Evolutionary conservation across 1,140 invertebrate species (phyloP).

Genomic region (Aphelenchoides avenae): DNA sequence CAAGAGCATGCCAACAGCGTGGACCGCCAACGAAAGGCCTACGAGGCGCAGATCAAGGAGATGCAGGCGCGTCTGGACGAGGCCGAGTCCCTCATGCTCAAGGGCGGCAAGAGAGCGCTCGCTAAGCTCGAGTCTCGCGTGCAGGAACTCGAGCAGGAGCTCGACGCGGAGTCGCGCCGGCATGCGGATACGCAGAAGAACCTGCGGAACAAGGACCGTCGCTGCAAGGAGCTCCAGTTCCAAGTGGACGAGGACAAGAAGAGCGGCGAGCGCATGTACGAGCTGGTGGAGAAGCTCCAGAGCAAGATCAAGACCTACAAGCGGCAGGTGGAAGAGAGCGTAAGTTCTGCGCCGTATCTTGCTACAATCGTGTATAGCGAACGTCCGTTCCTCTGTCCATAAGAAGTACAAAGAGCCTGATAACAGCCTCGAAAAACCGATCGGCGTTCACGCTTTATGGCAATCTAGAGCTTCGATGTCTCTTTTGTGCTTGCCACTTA

Average conservation of each 20-base stretch:
- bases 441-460: not conserved
- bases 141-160: constrained; percentile 62
- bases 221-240: constrained; percentile 57
- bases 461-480: too few species aligned
- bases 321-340: constrained; percentile 95
- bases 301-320: constrained; percentile 99
- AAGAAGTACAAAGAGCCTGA: not conserved
- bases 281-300: constrained; percentile 95
- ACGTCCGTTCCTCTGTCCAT: not conserved
- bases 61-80: constrained; percentile 86
- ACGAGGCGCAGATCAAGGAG: constrained; percentile 72
- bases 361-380: not conserved
- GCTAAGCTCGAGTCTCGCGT: constrained; percentile 50
- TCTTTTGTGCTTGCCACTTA: too few species aligned
- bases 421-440: not conserved
- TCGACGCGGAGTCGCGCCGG: constrained; percentile 63
- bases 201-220: constrained; percentile 63
- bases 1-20: constrained; percentile 94
- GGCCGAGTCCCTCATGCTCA: constrained; percentile 88
- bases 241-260: constrained; percentile 60
- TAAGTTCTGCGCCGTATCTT: constrained; percentile 61
- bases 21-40: constrained; percentile 91
- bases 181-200: constrained; percentile 64
- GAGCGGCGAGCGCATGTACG: constrained; percentile 65
- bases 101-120: constrained; percentile 81